Evolutionary conservation across 2,888 invertebrate genomes (phyloP), one percentile per base, ranked within the genome.

Genomic region (Drosophila neonasuta): DNA sequence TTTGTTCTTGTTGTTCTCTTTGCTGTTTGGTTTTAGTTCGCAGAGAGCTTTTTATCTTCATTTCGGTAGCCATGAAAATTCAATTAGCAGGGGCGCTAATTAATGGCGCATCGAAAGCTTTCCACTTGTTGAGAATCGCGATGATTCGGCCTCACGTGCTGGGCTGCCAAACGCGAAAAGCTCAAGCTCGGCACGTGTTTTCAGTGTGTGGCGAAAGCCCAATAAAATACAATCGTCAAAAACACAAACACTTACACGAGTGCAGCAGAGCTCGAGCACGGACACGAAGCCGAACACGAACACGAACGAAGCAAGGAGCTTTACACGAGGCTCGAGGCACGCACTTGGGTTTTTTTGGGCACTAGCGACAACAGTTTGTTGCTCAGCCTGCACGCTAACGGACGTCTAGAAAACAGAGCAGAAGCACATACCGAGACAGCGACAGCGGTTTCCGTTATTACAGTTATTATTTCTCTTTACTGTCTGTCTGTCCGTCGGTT

Each of bases 311-410:
- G 54, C 44, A 29, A 34, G 15, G 59, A 59, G 74, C 74, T 65
- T 68, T 72, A n/a, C 63, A 65, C 73, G 70, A 70, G 45, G 29
- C 71, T 56, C 55, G 59, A 36, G 32, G 44, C 58, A 58, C 61
- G 61, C 61, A 62, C 49, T 59, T 49, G 55, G 46, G 29, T 54
- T 45, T 48, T 17, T 29, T 46, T 29, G 5, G 17, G 44, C 17
- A 70, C 72, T 74, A 63, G 71, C 86, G 86, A 89, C 89, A 90
- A 90, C 90, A 90, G 90, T 90, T 90, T 90, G 90, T 90, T 90
- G 90, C 89, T 89, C 84, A 84, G 84, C 79, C 81, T 90, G 79
- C 73, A 75, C 74, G 80, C 75, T 67, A 79, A 79, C 86, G 89
- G 90, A 87, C 79, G 85, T 74, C 70, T 79, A 45, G n/a, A 42